Conservation (phyloP, 2,113 vertebrate genomes). For the Grus americana region DNA sequence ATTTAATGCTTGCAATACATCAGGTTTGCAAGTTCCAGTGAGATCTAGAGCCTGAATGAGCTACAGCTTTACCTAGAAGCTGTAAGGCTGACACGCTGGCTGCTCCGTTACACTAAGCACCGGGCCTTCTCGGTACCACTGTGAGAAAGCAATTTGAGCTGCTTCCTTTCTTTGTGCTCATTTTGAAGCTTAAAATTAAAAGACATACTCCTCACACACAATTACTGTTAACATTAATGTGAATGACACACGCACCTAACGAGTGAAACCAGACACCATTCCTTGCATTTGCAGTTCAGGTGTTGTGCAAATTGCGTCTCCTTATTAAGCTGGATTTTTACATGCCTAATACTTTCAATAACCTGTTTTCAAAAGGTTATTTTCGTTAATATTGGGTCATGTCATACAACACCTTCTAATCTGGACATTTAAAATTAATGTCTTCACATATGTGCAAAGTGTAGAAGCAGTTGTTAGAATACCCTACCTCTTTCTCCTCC, state of each 20-base stretch:
- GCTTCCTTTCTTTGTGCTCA: neutral
- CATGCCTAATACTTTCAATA: neutral
- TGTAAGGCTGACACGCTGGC: neutral
- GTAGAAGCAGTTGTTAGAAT: neutral
- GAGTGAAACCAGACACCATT: neutral
- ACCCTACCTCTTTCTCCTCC: neutral
- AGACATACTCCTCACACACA: neutral
- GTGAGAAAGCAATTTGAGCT: neutral
- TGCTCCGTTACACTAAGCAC: fast-evolving
- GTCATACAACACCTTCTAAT: neutral
- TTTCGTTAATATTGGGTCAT: neutral
- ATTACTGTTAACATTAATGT: neutral
- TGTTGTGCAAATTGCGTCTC: neutral
- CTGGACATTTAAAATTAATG: neutral
- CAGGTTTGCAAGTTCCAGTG: neutral
- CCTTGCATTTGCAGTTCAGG: constrained; percentile 8
- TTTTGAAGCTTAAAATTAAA: neutral
- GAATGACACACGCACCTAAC: neutral
- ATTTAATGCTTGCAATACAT: neutral
- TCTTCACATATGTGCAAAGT: neutral
- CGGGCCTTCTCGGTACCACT: neutral
- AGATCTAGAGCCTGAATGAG: neutral
- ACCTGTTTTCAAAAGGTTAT: neutral
- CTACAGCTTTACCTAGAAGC: neutral
- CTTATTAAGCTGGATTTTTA: constrained; percentile 5